Evolutionary conservation across 2,888 invertebrate genomes (phyloP).

Genomic region (Rhimphoctona megacephalus): DNA sequence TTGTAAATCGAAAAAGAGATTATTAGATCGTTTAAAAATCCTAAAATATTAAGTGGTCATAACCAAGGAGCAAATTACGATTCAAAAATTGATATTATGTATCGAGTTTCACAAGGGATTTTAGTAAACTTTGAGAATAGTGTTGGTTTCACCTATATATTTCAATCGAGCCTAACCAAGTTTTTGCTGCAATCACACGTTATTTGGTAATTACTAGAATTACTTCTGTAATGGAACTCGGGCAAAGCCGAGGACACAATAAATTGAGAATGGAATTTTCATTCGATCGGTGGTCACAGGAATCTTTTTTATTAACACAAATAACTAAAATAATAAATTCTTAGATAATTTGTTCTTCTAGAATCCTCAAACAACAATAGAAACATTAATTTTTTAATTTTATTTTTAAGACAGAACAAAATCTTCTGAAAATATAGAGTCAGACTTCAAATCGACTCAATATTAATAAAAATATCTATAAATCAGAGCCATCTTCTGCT

Average conservation of each 20-base stretch:
- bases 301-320: background rate
- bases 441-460: background rate
- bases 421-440: background rate
- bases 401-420: background rate
- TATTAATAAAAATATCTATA: background rate
- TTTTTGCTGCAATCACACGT: background rate
- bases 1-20: background rate
- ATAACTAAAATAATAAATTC: background rate
- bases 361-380: background rate
- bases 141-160: too few species aligned
- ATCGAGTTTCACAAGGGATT: background rate
- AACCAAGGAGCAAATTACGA: background rate
- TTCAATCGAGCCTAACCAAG: background rate
- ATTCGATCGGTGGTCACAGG: background rate
- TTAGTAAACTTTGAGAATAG: too few species aligned
- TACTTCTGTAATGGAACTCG: background rate
- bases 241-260: background rate
- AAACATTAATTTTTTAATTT: background rate
- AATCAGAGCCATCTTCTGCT: background rate
- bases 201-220: background rate
- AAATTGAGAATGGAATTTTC: background rate
- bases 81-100: background rate
- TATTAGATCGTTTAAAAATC: background rate
- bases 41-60: background rate
- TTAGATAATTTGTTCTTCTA: background rate